phyloP scores from a whole-genome alignment of 2,113 vertebrate genomes.

The Eptesicus fuscus region DNA sequence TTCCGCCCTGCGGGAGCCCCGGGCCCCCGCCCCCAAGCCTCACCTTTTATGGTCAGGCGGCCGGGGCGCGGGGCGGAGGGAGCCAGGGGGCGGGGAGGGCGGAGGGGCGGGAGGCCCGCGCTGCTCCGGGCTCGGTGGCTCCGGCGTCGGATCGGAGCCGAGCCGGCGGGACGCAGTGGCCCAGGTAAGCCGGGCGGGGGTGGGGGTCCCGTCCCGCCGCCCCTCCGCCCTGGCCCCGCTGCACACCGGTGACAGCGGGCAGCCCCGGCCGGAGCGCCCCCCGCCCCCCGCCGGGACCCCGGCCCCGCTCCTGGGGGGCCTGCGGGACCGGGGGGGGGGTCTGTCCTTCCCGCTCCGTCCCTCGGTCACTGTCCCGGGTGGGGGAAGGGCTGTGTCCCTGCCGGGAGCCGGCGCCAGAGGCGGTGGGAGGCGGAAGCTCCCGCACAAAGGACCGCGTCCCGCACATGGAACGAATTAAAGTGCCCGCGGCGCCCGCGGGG shows the following conservation, averaged over 20 bases:
- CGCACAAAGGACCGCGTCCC: constrained; percentile 65
- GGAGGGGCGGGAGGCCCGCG: constrained; percentile 11
- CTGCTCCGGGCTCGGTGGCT: not conserved
- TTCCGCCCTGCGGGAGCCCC: not conserved
- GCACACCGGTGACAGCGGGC: not conserved
- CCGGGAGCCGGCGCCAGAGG: not conserved
- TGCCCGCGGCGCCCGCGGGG: constrained; percentile 30
- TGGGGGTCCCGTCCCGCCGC: not conserved
- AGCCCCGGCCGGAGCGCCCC: not conserved
- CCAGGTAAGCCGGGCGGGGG: constrained; percentile 52
- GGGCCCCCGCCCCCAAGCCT: constrained; percentile 54
- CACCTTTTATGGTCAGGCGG: constrained; percentile 73
- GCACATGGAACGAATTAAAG: constrained; percentile 63
- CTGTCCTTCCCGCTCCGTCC: not conserved
- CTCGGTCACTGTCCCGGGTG: not conserved
- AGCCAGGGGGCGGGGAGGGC: constrained; percentile 52
- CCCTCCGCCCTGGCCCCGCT: not conserved
- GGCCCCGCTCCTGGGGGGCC: not conserved
- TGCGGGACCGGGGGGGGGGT: not conserved
- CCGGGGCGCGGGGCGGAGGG: constrained; percentile 45
- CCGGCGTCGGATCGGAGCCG: not conserved
- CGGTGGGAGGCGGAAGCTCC: constrained; percentile 43
- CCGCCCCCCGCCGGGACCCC: not conserved
- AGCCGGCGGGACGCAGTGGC: not conserved
- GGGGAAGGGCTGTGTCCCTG: not conserved